phyloP scores from a whole-genome alignment of 2,888 invertebrate species.

The Polydrusus tereticollis region DNA sequence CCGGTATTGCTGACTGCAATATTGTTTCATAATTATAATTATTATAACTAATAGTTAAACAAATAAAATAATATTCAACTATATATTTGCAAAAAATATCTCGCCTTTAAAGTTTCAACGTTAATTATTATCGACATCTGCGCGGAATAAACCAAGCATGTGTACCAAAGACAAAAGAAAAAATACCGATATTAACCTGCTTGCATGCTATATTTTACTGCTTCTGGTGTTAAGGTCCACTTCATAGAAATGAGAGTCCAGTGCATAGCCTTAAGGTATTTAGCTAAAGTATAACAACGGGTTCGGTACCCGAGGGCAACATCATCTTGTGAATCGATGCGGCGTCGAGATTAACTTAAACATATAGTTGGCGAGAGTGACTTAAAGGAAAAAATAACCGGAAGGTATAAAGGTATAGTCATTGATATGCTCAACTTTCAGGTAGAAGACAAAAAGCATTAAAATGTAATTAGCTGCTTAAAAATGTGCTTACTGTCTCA shows the following conservation, averaged over 20 bases:
- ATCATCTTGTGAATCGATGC: constrained; percentile 37
- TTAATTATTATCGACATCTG: neutral
- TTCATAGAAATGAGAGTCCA: constrained; percentile 48
- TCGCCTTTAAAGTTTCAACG: neutral
- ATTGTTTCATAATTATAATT: no score
- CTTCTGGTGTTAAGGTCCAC: constrained; percentile 50
- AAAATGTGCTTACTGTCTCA: no score
- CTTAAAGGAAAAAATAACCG: no score
- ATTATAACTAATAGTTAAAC: no score
- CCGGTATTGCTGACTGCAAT: no score
- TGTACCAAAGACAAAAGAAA: constrained; percentile 13
- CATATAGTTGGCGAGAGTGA: constrained; percentile 25
- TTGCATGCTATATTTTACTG: constrained; percentile 42
- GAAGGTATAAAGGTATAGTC: no score
- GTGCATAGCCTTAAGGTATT: constrained; percentile 27
- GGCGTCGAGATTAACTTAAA: constrained; percentile 40
- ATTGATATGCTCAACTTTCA: no score
- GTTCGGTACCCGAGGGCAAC: constrained; percentile 23
- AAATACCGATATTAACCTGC: constrained; percentile 32
- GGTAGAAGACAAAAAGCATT: no score
- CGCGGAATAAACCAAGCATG: constrained; percentile 15
- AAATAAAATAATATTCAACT: no score
- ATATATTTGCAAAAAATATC: neutral
- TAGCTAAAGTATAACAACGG: constrained; percentile 35
- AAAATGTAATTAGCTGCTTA: no score